These are phyloP conservation scores for Drosophila sproati DNA, from an alignment of 1,140 invertebrate species.

Conservation along the genomic window DNA sequence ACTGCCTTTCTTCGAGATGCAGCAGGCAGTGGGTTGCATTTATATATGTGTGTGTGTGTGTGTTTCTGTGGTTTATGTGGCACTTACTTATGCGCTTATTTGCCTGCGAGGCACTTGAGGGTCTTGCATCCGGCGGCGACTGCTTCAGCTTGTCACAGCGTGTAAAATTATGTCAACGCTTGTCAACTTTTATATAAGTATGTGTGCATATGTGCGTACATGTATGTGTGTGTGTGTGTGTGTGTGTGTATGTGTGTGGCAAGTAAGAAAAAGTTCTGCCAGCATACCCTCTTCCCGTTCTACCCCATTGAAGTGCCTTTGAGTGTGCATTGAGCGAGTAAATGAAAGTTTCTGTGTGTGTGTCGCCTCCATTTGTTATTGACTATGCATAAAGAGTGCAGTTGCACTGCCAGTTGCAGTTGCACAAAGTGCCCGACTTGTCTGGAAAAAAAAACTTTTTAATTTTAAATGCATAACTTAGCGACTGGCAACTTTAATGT, in stretches of 20 bases:
- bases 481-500: constrained; percentile 48
- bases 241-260: not conserved
- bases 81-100: constrained; percentile 46
- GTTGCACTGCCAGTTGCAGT: constrained; percentile 42
- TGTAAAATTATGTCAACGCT: constrained; percentile 82
- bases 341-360: constrained; percentile 58
- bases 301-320: constrained; percentile 54
- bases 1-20: not conserved
- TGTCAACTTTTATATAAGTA: constrained; percentile 75
- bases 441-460: constrained; percentile 57
- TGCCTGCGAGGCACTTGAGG: constrained; percentile 46
- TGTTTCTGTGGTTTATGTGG: not conserved
- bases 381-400: constrained; percentile 62
- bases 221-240: not conserved
- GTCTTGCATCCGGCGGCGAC: constrained; percentile 62
- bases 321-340: constrained; percentile 74
- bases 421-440: constrained; percentile 44
- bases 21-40: not conserved
- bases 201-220: not conserved
- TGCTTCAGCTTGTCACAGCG: constrained; percentile 74
- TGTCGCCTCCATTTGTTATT: constrained; percentile 45
- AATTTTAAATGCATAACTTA: constrained; percentile 76
- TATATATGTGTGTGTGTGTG: not conserved
- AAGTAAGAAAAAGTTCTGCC: not conserved
- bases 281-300: not conserved